Evolutionary conservation across 37 sponge, comb jelly and placozoan species (phyloP).

Genomic region (Geodia barretti): DNA sequence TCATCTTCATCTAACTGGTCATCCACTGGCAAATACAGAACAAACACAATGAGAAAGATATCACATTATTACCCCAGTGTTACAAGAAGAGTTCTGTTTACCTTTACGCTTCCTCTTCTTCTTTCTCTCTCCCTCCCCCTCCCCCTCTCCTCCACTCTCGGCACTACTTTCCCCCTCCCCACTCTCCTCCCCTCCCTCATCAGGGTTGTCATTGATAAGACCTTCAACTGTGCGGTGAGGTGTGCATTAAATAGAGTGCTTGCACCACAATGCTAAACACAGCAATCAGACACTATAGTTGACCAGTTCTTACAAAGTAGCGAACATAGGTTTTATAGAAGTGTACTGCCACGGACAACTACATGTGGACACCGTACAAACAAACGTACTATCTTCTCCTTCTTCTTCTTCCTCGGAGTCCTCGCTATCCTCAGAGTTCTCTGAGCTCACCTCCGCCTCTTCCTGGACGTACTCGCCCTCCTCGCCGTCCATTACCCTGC

Average conservation of each 20-base stretch:
- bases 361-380: neutral
- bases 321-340: neutral
- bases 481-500: conserved; percentile 19
- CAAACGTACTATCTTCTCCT: neutral
- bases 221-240: conserved; percentile 10
- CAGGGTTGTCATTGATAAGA: conserved; percentile 47
- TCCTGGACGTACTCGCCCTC: conserved; percentile 4
- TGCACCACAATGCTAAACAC: neutral
- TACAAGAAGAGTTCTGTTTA: neutral
- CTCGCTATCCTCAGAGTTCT: conserved; percentile 8
- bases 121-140: conserved; percentile 16
- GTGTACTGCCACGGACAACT: neutral
- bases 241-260: conserved; percentile 32
- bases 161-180: conserved; percentile 17
- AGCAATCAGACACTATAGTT: no score
- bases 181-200: conserved; percentile 42
- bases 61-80: neutral
- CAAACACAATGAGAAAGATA: no score
- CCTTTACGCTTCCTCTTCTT: conserved; percentile 29
- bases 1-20: conserved; percentile 64
- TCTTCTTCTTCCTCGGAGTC: conserved; percentile 41
- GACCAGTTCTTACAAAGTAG: neutral
- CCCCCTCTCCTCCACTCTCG: conserved; percentile 20
- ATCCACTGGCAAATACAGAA: conserved; percentile 9
- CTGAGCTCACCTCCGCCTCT: conserved; percentile 50